phyloP scores from a whole-genome alignment of 1,140 invertebrate genomes.

The Hetaerina americana region DNA sequence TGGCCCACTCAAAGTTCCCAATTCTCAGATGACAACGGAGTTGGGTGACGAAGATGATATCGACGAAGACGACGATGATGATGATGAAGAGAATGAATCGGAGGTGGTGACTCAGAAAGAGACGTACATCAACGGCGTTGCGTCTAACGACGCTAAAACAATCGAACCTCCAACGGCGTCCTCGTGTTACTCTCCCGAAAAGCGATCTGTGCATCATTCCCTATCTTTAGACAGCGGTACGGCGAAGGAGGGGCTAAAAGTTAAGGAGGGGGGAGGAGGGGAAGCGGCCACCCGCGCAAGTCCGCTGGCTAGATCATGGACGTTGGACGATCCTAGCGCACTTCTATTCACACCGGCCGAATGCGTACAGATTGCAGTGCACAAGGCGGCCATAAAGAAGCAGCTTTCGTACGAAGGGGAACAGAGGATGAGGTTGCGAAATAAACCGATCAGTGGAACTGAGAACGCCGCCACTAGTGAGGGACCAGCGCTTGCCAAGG shows the following conservation, averaged over 20 bases:
- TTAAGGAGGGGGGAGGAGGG: not conserved
- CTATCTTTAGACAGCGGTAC: slow-evolving; percentile 11
- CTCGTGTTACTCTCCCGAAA: not conserved
- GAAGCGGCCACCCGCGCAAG: not conserved
- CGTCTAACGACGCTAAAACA: not conserved
- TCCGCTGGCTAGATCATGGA: slow-evolving; percentile 5
- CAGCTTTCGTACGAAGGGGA: slow-evolving; percentile 26
- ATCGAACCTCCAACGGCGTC: not conserved
- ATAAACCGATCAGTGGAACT: not conserved
- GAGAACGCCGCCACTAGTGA: no score
- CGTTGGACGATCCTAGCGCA: slow-evolving; percentile 25
- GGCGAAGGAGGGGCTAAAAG: slow-evolving; percentile 8
- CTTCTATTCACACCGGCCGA: slow-evolving; percentile 27
- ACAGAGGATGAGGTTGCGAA: slow-evolving; percentile 4
- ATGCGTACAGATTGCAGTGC: slow-evolving; percentile 29
- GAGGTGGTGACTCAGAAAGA: not conserved
- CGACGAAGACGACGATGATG: not conserved
- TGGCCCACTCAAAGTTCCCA: not conserved
- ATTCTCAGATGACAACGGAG: not conserved
- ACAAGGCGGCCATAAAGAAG: slow-evolving; percentile 32
- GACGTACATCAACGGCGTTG: not conserved
- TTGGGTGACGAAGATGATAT: not conserved
- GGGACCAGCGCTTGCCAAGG: no score
- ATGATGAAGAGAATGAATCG: not conserved
- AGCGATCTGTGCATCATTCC: slow-evolving; percentile 6